phyloP scores from a whole-genome alignment of 2,888 invertebrate genomes.

The Toxonevra muliebris region DNA sequence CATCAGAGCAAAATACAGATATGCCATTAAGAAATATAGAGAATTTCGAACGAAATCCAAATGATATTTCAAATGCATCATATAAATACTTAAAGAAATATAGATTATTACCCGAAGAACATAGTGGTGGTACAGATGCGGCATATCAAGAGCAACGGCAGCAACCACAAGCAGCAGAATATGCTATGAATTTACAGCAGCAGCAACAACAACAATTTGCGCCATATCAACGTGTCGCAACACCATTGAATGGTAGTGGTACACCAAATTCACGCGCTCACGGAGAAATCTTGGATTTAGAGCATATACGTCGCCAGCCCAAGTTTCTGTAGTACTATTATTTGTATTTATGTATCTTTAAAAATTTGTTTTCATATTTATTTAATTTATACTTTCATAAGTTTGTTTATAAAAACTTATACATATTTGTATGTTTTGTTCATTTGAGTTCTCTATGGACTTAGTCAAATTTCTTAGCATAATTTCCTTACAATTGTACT shows the following conservation, averaged over 20 bases:
- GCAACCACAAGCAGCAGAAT: constrained; percentile 32
- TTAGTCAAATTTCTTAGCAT: too few relatives aligned
- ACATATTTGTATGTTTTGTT: too few relatives aligned
- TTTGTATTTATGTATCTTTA: background rate
- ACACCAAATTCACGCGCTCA: constrained; percentile 26
- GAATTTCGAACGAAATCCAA: constrained; percentile 50
- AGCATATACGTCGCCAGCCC: constrained; percentile 58
- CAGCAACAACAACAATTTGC: constrained; percentile 33
- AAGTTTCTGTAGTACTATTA: constrained; percentile 52
- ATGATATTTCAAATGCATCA: constrained; percentile 59
- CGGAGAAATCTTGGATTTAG: constrained; percentile 52
- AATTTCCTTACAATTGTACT: too few relatives aligned
- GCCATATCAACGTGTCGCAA: constrained; percentile 36
- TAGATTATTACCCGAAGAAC: constrained; percentile 55
- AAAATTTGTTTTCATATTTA: background rate
- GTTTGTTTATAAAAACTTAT: too few relatives aligned
- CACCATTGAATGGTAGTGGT: constrained; percentile 33
- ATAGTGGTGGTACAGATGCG: constrained; percentile 27
- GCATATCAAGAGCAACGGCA: constrained; percentile 5
- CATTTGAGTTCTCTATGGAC: too few relatives aligned
- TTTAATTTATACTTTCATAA: too few relatives aligned
- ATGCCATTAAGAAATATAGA: constrained; percentile 48
- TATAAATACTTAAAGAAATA: constrained; percentile 61
- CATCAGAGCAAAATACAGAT: constrained; percentile 17
- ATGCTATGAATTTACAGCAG: constrained; percentile 33